These are phyloP conservation scores for Sabellastarte sp. DNA, from an alignment of 2,888 invertebrate genomes.

Conservation along the genomic window DNA sequence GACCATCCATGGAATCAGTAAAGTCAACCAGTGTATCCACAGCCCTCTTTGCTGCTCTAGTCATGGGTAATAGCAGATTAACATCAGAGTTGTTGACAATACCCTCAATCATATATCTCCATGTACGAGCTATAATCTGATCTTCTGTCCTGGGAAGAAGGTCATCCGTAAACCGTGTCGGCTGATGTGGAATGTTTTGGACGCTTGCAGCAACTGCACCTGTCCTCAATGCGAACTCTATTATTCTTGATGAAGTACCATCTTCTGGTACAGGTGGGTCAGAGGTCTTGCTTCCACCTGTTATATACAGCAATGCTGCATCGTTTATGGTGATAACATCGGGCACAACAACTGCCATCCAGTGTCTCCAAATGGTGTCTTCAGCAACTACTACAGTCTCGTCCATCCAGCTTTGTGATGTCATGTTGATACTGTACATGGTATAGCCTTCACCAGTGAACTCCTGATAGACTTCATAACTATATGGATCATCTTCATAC, in stretches of 20 bases:
- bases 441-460: constrained; percentile 4
- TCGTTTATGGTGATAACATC: constrained; percentile 2
- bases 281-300: constrained; percentile 4
- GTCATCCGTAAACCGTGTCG: constrained; percentile 8
- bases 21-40: constrained; percentile 15
- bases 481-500: background rate
- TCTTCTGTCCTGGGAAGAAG: constrained; percentile 8
- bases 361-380: constrained; percentile 14
- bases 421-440: constrained; percentile 7
- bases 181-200: constrained; percentile 11
- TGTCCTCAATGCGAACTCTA: constrained; percentile 1
- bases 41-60: constrained; percentile 18
- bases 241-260: constrained; percentile 3
- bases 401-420: constrained; percentile 13
- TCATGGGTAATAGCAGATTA: constrained; percentile 14
- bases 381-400: too few relatives aligned
- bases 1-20: background rate
- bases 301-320: constrained; percentile 9
- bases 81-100: constrained; percentile 6
- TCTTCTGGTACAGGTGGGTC: constrained; percentile 5
- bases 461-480: constrained; percentile 4
- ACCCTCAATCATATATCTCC: constrained; percentile 15
- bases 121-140: constrained; percentile 16
- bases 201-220: constrained; percentile 9
- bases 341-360: constrained; percentile 9